Percentiles rank a stretch among this genome's conserved stretches.
Conservation (phyloP, 2,113 vertebrate genomes). For the Anarhynchus alexandrinus region DNA sequence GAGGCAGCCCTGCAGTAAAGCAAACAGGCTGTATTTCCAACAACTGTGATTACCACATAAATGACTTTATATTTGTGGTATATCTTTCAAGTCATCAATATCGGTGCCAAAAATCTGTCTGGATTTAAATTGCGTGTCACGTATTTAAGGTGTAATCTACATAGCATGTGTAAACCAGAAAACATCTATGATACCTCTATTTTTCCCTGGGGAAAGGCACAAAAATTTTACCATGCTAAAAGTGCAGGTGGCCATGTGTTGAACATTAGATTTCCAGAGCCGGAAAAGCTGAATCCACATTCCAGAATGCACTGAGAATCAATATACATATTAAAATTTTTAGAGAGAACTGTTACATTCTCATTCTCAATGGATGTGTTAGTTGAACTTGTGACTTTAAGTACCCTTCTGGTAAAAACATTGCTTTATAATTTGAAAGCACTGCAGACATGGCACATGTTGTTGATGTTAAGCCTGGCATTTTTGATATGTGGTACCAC, state of each 20-base stretch:
- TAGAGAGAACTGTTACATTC: constrained; percentile 10
- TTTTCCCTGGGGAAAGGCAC: constrained; percentile 8
- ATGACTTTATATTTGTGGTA: background rate
- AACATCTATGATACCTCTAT: background rate
- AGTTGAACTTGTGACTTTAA: constrained; percentile 1
- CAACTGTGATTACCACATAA: background rate
- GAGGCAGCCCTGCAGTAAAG: background rate
- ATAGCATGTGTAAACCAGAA: constrained; percentile 2
- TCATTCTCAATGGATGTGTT: background rate
- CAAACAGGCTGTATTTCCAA: background rate
- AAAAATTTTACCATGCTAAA: background rate
- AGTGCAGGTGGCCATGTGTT: constrained; percentile 24
- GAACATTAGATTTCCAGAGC: constrained; percentile 49
- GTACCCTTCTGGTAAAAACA: background rate
- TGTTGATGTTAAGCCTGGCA: background rate
- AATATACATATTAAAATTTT: constrained; percentile 32
- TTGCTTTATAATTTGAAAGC: constrained; percentile 22
- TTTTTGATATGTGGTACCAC: background rate
- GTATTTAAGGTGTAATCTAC: background rate
- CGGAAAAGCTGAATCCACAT: background rate
- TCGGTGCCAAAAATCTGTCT: background rate
- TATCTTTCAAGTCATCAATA: background rate
- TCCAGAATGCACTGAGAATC: constrained; percentile 40
- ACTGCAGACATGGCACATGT: background rate
- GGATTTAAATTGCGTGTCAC: background rate